These are phyloP conservation scores for Helobdella robusta DNA, from an alignment of 2,888 invertebrate species.

Conservation along the genomic window DNA sequence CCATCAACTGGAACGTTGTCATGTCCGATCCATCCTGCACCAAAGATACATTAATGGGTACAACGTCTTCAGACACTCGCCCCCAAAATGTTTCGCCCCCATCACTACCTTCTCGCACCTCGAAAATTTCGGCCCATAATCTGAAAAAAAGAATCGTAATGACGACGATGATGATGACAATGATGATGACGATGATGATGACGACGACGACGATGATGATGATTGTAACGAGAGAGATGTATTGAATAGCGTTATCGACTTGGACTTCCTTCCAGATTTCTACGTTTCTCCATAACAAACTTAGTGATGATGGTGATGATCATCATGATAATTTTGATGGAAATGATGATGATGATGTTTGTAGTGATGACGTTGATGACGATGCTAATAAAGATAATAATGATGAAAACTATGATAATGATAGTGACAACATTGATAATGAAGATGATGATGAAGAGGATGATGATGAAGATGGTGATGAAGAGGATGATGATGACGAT, in stretches of 20 bases:
- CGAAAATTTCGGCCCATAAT: conserved; percentile 96
- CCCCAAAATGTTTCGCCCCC: conserved; percentile 61
- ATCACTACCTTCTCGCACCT: conserved; percentile 76
- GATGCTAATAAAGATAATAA: too few species aligned
- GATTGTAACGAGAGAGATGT: neutral
- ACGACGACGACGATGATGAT: conserved; percentile 15
- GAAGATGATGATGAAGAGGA: too few species aligned
- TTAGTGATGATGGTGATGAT: neutral
- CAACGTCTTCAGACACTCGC: conserved; percentile 92
- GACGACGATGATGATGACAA: neutral
- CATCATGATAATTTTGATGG: neutral
- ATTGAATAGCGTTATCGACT: too few species aligned
- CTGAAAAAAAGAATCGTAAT: conserved; percentile 47
- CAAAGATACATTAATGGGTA: conserved; percentile 94
- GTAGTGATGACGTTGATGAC: too few species aligned
- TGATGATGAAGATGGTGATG: too few species aligned
- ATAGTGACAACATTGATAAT: too few species aligned
- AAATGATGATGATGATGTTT: neutral
- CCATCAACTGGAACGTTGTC: conserved; percentile 94
- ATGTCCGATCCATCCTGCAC: conserved; percentile 84
- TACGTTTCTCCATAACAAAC: neutral
- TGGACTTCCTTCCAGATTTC: too few species aligned
- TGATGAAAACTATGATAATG: too few species aligned
- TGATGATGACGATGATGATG: conserved; percentile 13
- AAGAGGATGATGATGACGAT: too few species aligned